Base-by-base conservation (phyloP, 2,113 vertebrate species). In the Trochalopteron elliotii region DNA sequence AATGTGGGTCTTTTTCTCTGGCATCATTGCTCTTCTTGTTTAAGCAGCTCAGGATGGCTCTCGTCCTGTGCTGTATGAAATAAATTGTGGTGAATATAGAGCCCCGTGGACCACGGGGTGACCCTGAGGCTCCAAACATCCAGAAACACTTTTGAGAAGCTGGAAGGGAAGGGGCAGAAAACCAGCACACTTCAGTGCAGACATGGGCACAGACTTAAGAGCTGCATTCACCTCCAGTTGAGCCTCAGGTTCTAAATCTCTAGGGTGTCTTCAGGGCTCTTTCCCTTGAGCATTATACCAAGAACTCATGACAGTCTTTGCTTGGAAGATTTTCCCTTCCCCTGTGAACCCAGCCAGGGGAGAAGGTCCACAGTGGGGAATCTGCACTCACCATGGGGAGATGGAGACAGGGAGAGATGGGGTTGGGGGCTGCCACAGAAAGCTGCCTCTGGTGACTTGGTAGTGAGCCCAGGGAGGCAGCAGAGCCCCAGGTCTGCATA, bases 31-130 rank as follows among this genome's bases (percentile, higher is more conserved):
- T 55, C 2, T 25, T 52, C 5, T 27, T 59, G 44, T 47, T 63
- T 52, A 37, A 70, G 33, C 61, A 39, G 23, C 33, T 74, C 33
- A 9, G 23, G 47, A 31, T 12, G 42, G 18, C 53, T 72, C 83
- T 42, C 3, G 20, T 67, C 50, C 64, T 10, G 18, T 15, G 30
- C 67, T 19, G 1, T 4, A 30, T 5, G 5, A 37, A 89, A 13
- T 30, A 30, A 69, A 19, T 2, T 0, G 0, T 11, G 31, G 45
- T 39, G 37, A 19, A 15, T 20, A 25, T 0, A 21, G 33, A 71
- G 5, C 33, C 6, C 2, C 0, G 2, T 7, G 23, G 4, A 8
- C 70, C 4, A 5, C 7, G 44, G 24, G 25, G 12, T 68, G 23
- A 70, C 45, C 30, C 39, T 15, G 5, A 18, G 82, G 40, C 53